Base-by-base conservation (phyloP, 2,888 invertebrate genomes). In the Euproctis similis region DNA sequence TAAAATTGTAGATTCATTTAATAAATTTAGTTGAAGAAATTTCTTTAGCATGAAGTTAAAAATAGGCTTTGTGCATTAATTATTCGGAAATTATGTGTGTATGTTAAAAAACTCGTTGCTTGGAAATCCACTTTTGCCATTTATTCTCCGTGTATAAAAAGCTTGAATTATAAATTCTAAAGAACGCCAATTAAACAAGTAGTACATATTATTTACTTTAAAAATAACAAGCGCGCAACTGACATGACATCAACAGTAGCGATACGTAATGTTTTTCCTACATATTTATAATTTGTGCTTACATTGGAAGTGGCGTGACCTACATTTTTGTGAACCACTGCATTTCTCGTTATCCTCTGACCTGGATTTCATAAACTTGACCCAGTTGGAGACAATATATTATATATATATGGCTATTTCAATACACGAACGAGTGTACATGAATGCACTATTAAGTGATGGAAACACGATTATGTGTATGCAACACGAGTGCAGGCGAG, bases 341-440 rank as follows among this genome's bases (percentile, higher is more conserved):
- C 69, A 70, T 59, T 60, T 71, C 59, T 72, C n/a, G 66, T 76
- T 78, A 74, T 81, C 80, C 80, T 80, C 78, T 71, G 78, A 59
- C 72, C 78, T 73, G 69, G 67, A 68, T 75, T 68, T 56, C 53
- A 56, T 71, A 75, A 78, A 77, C 81, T 81, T 81, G 81, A 76
- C 81, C 75, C 45, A 78, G 58, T 72, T 78, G 43, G 40, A 14
- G 23, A 36, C 53, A 44, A 48, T 58, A 55, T 55, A 60, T 65
- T 52, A 61, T 64, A 64, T 60, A 57, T 67, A 60, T 61, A 57
- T 55, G n/a, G n/a, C n/a, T n/a, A n/a, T n/a, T n/a, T n/a, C n/a
- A n/a, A n/a, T n/a, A n/a, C n/a, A n/a, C n/a, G n/a, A n/a, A n/a
- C n/a, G n/a, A n/a, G 42, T 42, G 40, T 60, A 61, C 61, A 60